These are phyloP conservation scores for Percopsis omiscomaycus DNA, from an alignment of 2,797 vertebrate species.

Conservation along the genomic window DNA sequence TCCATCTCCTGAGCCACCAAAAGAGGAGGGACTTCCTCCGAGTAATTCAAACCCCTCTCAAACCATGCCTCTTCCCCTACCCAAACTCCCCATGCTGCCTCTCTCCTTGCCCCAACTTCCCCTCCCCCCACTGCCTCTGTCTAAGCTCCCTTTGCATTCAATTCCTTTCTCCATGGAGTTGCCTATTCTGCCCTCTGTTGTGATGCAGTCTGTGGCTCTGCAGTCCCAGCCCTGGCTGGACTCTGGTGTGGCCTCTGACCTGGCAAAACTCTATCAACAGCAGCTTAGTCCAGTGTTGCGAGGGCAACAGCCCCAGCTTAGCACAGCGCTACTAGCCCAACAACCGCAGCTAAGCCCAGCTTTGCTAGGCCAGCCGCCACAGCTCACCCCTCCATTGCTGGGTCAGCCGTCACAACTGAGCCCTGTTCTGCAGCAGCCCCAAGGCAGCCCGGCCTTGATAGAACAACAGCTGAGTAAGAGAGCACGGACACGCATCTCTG, in stretches of 20 bases:
- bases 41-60: slow-evolving; percentile 43
- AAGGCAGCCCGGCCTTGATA: slow-evolving; percentile 82
- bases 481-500: slow-evolving; percentile 93
- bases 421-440: slow-evolving; percentile 59
- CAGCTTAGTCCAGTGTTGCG: slow-evolving; percentile 79
- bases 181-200: slow-evolving; percentile 88
- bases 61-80: slow-evolving; percentile 53
- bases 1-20: slow-evolving; percentile 42
- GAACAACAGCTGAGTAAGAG: slow-evolving; percentile 93
- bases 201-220: slow-evolving; percentile 94
- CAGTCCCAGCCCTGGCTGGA: slow-evolving; percentile 89
- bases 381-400: slow-evolving; percentile 54
- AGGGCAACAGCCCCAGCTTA: slow-evolving; percentile 61
- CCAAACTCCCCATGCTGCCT: slow-evolving; percentile 67
- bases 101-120: slow-evolving; percentile 64
- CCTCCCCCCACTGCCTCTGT: slow-evolving; percentile 56
- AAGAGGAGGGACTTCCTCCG: slow-evolving; percentile 41
- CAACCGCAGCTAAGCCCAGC: slow-evolving; percentile 59
- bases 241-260: slow-evolving; percentile 81
- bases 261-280: slow-evolving; percentile 94
- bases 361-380: slow-evolving; percentile 62
- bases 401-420: slow-evolving; percentile 59
- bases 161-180: slow-evolving; percentile 92
- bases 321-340: slow-evolving; percentile 56
- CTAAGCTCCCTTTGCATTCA: slow-evolving; percentile 79